phyloP scores from a whole-genome alignment of 2,797 vertebrate genomes.

The Chelon labrosus region DNA sequence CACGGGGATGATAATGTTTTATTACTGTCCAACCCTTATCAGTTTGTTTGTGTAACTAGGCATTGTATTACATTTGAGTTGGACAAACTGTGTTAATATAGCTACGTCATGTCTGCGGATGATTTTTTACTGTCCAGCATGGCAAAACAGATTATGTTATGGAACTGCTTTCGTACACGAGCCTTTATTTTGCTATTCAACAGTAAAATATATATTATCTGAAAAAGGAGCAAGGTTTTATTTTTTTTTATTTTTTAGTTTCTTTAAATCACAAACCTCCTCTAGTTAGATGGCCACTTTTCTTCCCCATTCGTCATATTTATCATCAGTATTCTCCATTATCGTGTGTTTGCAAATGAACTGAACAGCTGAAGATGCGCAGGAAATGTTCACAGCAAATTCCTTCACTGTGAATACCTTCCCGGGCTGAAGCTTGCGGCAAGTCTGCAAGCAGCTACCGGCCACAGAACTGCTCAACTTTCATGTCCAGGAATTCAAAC shows the following conservation, averaged over 20 bases:
- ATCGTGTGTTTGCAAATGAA: background rate
- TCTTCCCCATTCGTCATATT: background rate
- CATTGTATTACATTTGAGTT: background rate
- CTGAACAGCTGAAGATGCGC: conserved; percentile 1
- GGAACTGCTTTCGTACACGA: too few relatives aligned
- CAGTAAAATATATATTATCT: too few relatives aligned
- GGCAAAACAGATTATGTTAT: background rate
- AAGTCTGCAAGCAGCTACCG: background rate
- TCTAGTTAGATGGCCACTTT: conserved; percentile 3
- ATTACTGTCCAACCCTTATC: background rate
- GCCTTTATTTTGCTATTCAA: background rate
- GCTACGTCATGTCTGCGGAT: conserved; percentile 1
- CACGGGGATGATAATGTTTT: conserved; percentile 4
- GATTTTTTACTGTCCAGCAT: conserved; percentile 16
- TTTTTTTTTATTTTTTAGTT: background rate
- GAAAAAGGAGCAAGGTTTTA: too few relatives aligned
- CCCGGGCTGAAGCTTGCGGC: conserved; percentile 1
- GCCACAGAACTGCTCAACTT: conserved; percentile 13
- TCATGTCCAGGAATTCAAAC: conserved; percentile 33
- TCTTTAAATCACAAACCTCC: background rate
- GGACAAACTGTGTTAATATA: background rate
- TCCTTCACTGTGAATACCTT: conserved; percentile 16
- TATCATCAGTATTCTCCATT: background rate
- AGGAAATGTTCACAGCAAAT: conserved; percentile 27
- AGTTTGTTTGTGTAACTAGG: background rate